phyloP scores from a whole-genome alignment of 2,888 invertebrate species.

The Pollenia griseotomentosa region DNA sequence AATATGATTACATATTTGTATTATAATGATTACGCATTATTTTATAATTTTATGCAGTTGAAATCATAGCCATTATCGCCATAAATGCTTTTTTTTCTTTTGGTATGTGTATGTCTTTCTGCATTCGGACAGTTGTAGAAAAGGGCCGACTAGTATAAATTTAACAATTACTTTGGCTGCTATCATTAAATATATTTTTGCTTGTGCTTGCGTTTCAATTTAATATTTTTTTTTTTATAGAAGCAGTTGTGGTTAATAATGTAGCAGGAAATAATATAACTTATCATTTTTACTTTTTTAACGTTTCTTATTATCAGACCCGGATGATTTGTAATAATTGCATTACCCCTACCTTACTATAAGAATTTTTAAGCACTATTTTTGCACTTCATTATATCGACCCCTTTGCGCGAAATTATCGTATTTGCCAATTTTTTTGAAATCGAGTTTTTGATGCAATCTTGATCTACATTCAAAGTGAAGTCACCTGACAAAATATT shows the following conservation, averaged over 20 bases:
- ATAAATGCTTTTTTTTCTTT: conserved; percentile 16
- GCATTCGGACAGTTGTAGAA: neutral
- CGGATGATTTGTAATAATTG: too few relatives aligned
- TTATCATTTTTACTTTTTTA: too few relatives aligned
- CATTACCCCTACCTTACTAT: too few relatives aligned
- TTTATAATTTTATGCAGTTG: conserved; percentile 34
- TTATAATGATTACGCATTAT: conserved; percentile 44
- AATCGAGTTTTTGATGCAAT: too few relatives aligned
- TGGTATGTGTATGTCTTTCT: neutral
- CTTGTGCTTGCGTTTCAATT: neutral
- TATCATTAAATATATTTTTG: conserved; percentile 34
- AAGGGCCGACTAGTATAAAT: conserved; percentile 31
- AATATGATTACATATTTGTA: conserved; percentile 15
- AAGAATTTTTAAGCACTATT: too few relatives aligned
- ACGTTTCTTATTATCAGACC: too few relatives aligned
- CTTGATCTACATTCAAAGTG: too few relatives aligned
- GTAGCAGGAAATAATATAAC: neutral
- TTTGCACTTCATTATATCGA: too few relatives aligned
- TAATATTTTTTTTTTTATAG: neutral
- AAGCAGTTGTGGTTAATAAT: neutral
- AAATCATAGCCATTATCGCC: conserved; percentile 35
- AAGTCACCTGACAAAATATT: too few relatives aligned
- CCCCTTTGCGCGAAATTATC: too few relatives aligned
- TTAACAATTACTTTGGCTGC: conserved; percentile 40
- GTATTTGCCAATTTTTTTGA: too few relatives aligned